Base-by-base conservation (phyloP, 2,797 vertebrate genomes). In the Perodicticus potto region DNA sequence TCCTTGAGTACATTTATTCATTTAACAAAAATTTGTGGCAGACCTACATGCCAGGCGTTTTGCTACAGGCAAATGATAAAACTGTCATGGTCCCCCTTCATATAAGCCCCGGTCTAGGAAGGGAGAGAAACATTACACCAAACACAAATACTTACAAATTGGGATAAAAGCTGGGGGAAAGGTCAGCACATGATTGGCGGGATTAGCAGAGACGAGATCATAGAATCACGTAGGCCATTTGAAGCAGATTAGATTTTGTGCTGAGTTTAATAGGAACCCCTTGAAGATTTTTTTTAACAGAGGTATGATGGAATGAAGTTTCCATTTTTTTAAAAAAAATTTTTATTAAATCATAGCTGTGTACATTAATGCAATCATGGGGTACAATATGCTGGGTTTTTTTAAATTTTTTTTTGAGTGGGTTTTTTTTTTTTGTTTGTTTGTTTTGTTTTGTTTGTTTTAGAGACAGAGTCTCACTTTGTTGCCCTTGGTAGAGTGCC, bases 1-100 rank as follows among this genome's bases (percentile, higher is more conserved):
- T 74, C 74, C 53, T 29, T 65, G 89, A 72, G 23, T 57, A 91
- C 23, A 90, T 74, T 82, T 78, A 74, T 29, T 94, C 22, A 57
- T 88, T 94, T 94, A 94, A 65, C 49, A 92, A 70, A 96, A 95
- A 57, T 5, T 34, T 92, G 65, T 34, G 40, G 53, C 92, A 55
- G 70, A 89, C 16, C 2, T 78, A 45, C 11, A 16, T 49, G 53
- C 67, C 34, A 73, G 37, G n/a, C 59, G 2, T 77, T 95, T 91
- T 87, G 65, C 45, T 91, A 32, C 2, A 81, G 65, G 10, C 23
- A 65, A 53, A 55, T 45, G 59, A 59, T 69, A 43, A 95, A 85
- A n/a, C 12, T 1, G 13, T 29, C 45, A 7, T 27, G 53, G 6
- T 20, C 22, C 20, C 17, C 10, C 19, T 87, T 87, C 29, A 27